Evolutionary conservation across 1,140 invertebrate genomes (phyloP), one percentile per base, ranked within the genome.

Genomic region (Archivesica marissinica): DNA sequence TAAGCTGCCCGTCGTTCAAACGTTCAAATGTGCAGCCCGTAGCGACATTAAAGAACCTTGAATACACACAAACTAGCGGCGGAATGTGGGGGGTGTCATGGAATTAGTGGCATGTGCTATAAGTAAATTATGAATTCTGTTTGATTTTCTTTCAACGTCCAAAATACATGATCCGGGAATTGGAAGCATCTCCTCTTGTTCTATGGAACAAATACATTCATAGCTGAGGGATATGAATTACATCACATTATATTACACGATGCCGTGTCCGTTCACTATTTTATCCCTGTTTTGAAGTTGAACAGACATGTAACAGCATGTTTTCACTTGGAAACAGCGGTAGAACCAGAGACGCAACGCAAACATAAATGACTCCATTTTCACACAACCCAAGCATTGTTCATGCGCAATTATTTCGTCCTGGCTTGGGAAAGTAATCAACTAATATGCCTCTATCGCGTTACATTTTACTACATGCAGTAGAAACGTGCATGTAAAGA

Each of bases 401-500:
- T 52, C 70, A 35, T 17, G 41, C 52, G 70, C 50, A 74, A 50
- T 74, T 47, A 52, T 74, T 74, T 50, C 50, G 70, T 50, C 70
- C 41, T 74, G 25, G 41, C 30, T 35, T 50, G 70, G 35, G 70
- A 47, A 74, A 74, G 50, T 28, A 64, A 64, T 64, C 59, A 64
- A 35, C 30, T 35, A 64, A 64, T 64, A 64, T 64, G 59, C 39
- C 44, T 38, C 44, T 41, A 72, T 72, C 68, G 44, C 68, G 44
- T 41, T 47, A 50, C 68, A 72, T 50, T 72, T 44, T 76, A 76
- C 41, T 50, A 56, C 74, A 23, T 56, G 74, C 74, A 76, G 30
- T 38, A 38, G 50, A 54, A 76, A 76, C 50, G 0, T 38, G 38
- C 44, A 47, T 47, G 68, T 47, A 50, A 72, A 72, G 68, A 54